These are phyloP conservation scores for Cataglyphis rosenhaueri DNA, from an alignment of 2,888 invertebrate genomes.

Conservation along the genomic window DNA sequence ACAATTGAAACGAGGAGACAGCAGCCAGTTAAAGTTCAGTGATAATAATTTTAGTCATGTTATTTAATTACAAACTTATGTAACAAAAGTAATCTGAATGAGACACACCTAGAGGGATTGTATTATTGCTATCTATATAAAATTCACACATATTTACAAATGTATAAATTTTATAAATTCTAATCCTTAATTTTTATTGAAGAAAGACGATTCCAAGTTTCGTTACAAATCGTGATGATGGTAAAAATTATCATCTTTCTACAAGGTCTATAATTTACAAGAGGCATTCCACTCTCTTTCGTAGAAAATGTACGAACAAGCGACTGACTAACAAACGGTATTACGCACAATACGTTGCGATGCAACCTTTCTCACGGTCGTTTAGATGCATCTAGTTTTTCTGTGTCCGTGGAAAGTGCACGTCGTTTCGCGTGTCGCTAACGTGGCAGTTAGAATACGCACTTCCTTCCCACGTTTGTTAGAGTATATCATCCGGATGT, in stretches of 20 bases:
- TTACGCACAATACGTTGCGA: slow-evolving; percentile 31
- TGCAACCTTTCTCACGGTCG: slow-evolving; percentile 66
- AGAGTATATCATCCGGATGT: slow-evolving; percentile 44
- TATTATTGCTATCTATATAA: not conserved
- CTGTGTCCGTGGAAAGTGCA: slow-evolving; percentile 60
- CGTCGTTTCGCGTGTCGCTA: slow-evolving; percentile 13
- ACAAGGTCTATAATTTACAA: not conserved
- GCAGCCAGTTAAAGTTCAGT: not conserved
- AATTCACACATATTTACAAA: not conserved
- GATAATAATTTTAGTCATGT: not conserved
- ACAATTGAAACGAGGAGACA: not conserved
- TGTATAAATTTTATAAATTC: not conserved
- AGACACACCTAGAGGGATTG: not conserved
- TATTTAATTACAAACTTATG: not conserved
- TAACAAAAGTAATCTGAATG: not conserved
- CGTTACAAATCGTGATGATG: not conserved
- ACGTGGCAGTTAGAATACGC: slow-evolving; percentile 10
- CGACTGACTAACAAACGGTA: slow-evolving; percentile 44
- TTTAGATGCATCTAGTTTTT: slow-evolving; percentile 42
- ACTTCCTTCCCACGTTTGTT: slow-evolving; percentile 65
- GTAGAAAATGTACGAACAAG: not conserved
- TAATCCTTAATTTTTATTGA: not conserved
- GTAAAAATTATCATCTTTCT: not conserved
- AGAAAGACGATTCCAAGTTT: not conserved
- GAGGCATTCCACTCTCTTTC: not conserved